phyloP scores from a whole-genome alignment of 2,113 vertebrate genomes.

The Chloropsis hardwickii region DNA sequence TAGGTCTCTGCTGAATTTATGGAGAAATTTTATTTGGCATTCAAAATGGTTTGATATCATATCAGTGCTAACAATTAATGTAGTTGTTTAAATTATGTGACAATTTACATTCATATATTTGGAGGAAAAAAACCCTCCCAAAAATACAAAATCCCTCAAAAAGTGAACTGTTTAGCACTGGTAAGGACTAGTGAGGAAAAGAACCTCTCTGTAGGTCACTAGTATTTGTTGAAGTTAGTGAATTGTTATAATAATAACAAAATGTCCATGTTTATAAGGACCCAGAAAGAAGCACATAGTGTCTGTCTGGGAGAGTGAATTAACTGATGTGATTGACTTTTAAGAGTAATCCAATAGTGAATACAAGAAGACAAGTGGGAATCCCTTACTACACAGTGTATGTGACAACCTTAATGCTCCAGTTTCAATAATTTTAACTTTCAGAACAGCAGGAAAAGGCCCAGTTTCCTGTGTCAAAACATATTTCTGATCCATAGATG shows the following conservation, averaged over 20 bases:
- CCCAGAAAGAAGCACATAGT: neutral
- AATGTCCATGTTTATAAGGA: neutral
- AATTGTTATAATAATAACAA: neutral
- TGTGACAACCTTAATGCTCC: neutral
- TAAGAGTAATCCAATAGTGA: neutral
- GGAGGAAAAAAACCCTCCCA: neutral
- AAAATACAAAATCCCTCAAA: neutral
- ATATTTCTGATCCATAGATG: neutral
- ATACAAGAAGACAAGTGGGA: neutral
- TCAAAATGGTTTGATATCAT: neutral
- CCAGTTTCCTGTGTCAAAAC: neutral
- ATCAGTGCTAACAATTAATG: neutral
- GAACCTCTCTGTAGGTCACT: neutral
- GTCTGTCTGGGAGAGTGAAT: neutral
- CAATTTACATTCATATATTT: neutral
- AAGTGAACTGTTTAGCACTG: neutral
- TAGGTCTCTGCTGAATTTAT: neutral
- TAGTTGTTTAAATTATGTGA: neutral
- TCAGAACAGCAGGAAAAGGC: neutral
- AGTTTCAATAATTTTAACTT: neutral
- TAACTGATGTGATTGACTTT: neutral
- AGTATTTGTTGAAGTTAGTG: neutral
- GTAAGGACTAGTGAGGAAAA: neutral
- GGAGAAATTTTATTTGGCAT: neutral
- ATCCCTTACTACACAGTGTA: neutral